phyloP scores from a whole-genome alignment of 2,888 invertebrate species.

The Drosophila differens region DNA sequence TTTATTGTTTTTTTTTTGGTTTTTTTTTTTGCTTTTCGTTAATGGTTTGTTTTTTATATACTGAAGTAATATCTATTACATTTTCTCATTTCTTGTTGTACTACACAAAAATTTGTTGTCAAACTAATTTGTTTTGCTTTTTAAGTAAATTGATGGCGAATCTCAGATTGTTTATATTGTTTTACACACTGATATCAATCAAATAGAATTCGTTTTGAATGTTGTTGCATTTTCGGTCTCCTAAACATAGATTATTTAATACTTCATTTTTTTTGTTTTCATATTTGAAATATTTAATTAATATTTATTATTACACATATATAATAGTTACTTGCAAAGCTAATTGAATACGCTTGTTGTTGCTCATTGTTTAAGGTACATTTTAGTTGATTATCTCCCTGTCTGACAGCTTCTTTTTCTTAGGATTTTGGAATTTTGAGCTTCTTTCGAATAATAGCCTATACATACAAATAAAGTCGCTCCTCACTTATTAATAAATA shows the following conservation, averaged over 20 bases:
- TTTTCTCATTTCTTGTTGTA: slow-evolving; percentile 20
- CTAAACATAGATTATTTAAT: slow-evolving; percentile 32
- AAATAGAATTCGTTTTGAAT: slow-evolving; percentile 12
- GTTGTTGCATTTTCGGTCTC: slow-evolving; percentile 10
- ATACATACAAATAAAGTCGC: slow-evolving; percentile 13
- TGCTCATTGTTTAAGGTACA: slow-evolving; percentile 67
- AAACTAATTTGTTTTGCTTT: slow-evolving; percentile 11
- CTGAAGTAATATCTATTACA: slow-evolving; percentile 36
- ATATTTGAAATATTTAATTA: slow-evolving; percentile 46
- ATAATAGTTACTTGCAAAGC: slow-evolving; percentile 62
- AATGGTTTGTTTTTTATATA: not conserved
- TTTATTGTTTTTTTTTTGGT: slow-evolving; percentile 36
- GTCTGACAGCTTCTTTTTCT: slow-evolving; percentile 18
- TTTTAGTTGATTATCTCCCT: slow-evolving; percentile 54
- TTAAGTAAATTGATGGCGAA: slow-evolving; percentile 34
- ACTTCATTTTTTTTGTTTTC: slow-evolving; percentile 35
- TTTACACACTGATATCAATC: slow-evolving; percentile 6
- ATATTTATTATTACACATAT: slow-evolving; percentile 28
- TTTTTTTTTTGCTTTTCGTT: not conserved
- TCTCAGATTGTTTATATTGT: slow-evolving; percentile 31
- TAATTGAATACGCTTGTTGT: slow-evolving; percentile 71
- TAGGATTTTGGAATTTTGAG: slow-evolving; percentile 53
- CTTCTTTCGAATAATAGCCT: slow-evolving; percentile 33
- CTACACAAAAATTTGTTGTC: slow-evolving; percentile 1
- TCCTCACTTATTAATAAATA: slow-evolving; percentile 35